Percentiles rank a stretch among this genome's conserved stretches.
Conservation (phyloP, 2,797 vertebrate species). For the Sebastes oblongus region DNA sequence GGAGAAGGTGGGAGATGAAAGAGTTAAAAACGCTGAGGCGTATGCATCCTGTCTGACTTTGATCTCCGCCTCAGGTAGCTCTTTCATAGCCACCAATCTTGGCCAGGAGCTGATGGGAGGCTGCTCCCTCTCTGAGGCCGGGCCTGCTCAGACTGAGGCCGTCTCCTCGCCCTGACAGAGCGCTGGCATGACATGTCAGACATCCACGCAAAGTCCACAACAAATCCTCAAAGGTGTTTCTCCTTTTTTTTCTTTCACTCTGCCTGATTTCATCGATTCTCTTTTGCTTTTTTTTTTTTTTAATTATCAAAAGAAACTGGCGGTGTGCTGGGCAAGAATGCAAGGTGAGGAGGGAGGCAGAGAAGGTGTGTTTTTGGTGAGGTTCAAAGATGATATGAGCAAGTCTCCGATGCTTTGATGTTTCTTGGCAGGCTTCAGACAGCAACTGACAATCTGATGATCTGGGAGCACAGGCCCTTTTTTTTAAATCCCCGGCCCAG, state of each 20-base stretch:
- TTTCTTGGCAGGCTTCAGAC: slow-evolving; percentile 78
- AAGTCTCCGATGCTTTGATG: slow-evolving; percentile 77
- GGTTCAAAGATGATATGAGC: slow-evolving; percentile 78
- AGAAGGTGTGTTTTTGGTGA: slow-evolving; percentile 57
- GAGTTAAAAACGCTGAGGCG: slow-evolving; percentile 73
- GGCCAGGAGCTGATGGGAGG: slow-evolving; percentile 54
- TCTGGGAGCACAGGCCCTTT: slow-evolving; percentile 55
- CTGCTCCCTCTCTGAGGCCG: slow-evolving; percentile 34
- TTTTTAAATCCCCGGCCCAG: slow-evolving; percentile 48
- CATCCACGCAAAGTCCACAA: not conserved
- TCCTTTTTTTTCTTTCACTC: slow-evolving; percentile 16
- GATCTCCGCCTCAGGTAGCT: slow-evolving; percentile 81
- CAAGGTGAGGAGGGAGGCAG: slow-evolving; percentile 13
- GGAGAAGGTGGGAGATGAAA: slow-evolving; percentile 76
- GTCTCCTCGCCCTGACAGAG: slow-evolving; percentile 39
- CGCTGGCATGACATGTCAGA: slow-evolving; percentile 25
- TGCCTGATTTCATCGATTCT: not conserved
- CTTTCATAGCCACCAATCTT: slow-evolving; percentile 76
- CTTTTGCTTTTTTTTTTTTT: not conserved
- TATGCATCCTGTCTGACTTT: slow-evolving; percentile 79
- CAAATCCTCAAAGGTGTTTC: slow-evolving; percentile 18
- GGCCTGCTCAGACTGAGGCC: slow-evolving; percentile 65
- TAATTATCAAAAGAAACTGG: slow-evolving; percentile 6
- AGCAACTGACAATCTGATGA: slow-evolving; percentile 78
- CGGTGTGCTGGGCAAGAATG: slow-evolving; percentile 31